Base-by-base conservation (phyloP, 2,113 vertebrate genomes). In the Urocynchramus pylzowi region DNA sequence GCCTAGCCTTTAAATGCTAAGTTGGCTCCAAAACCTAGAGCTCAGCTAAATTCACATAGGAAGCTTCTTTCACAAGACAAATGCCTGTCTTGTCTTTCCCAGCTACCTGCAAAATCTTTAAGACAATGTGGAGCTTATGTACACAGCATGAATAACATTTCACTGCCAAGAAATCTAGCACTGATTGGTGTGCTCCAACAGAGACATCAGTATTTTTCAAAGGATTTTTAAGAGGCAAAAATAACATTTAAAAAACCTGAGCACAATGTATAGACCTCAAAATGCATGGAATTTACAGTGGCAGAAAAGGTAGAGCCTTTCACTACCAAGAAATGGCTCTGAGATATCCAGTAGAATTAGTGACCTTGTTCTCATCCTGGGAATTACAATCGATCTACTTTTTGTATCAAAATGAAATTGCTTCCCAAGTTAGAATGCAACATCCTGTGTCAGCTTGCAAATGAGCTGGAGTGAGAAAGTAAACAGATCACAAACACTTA, bases 1-100 rank as follows among this genome's bases (percentile, higher is more conserved):
- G 86, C 65, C 65, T 94, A 92, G 93, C 57, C 79, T 98, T 95
- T 87, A 95, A 94, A 96, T 95, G 65, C 84, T 93, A 90, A 91
- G 76, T 83, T 83, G 96, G 84, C 92, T 96, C 82, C 93, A 93
- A 96, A 94, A 94, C 27, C 30, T 59, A 79, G 67, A 35, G 89
- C 67, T 65, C 81, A 71, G 75, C 61, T 93, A 77, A 95, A 92
- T 88, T 86, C 28, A 31, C 28, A 63, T 22, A 56, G 84, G 61
- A 89, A 70, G 47, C 18, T 89, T 89, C 77, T 60, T 89, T 86
- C 63, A 53, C 69, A 53, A 52, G 44, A 80, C 49, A 82, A 75
- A 87, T 87, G 83, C 16, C 18, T 84, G 21, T 13, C 56, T 47
- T 56, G 11, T 61, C 73, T 87, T 86, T 57, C 42, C 61, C 56